Evolutionary conservation across 64 coral and sea anemone genomes (phyloP), one percentile per base, ranked within the genome.

Genomic region (Stylophora pistillata): DNA sequence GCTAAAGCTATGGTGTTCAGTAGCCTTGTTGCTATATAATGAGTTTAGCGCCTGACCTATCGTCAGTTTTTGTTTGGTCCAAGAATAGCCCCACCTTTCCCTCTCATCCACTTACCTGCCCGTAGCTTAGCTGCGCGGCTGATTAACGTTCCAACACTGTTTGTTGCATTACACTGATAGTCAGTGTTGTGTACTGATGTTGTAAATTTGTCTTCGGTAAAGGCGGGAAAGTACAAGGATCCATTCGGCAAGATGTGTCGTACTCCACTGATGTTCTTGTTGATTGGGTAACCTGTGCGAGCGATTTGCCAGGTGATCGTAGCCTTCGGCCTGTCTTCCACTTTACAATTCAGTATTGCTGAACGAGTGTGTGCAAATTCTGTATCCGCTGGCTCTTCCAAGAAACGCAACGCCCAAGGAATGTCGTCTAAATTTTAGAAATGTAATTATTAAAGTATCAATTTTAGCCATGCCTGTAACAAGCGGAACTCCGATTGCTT

Each of bases 361-460:
- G 74, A 90, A 68, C 88, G 91, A 87, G 87, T 93, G 59, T 96
- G 91, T 69, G 95, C 95, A 90, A 96, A 96, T 29, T 89, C 87
- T 56, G 87, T 93, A 82, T 96, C 95, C 69, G 76, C 82, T 93
- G 95, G 95, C 76, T 96, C 95, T 82, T 96, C 73, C 30, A 30
- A 32, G 66, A 96, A 96, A 23, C 87, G 57, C n/a, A 96, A 82
- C 27, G 73, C 93, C 95, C 74, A 81, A 52, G 94, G 94, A 17
- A 88, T 80, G 56, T 84, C 32, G 53, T 6, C 80, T 84, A 12
- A 17, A 54, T 30, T 32, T 68, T 70, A 18, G 60, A 58, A 72
- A 55, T 15, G 53, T 3, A 41, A 53, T 15, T 62, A 41, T 32
- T 30, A 47, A 10, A 15, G n/a, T 65, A 6, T 65, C 25, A 65